Evolutionary conservation across 1,140 invertebrate species (phyloP).

Genomic region (Chrysomallon squamiferum): DNA sequence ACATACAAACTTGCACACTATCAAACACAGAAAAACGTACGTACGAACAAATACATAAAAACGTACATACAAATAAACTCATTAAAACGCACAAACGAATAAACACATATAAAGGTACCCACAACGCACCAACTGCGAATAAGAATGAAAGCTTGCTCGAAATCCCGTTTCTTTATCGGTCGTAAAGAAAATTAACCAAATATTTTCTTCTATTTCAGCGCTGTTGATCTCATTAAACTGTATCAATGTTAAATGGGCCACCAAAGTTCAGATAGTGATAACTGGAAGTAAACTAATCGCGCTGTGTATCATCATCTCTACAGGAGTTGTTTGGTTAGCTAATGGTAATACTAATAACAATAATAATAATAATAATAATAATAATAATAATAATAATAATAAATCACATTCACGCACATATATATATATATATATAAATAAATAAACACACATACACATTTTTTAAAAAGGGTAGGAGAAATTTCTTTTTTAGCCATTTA

Average conservation of each 20-base stretch:
- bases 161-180: no score
- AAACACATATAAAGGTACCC: no score
- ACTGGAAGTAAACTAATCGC: conserved; percentile 58
- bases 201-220: no score
- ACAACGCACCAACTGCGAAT: no score
- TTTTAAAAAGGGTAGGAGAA: background rate
- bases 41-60: no score
- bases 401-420: background rate
- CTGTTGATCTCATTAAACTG: conserved; percentile 58
- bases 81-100: no score
- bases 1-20: no score
- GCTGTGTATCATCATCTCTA: conserved; percentile 57
- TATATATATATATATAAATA: background rate
- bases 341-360: conserved; percentile 40
- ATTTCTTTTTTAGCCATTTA: background rate
- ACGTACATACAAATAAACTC: no score
- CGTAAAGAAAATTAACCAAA: no score
- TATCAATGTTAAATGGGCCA: conserved; percentile 57
- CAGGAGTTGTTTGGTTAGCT: conserved; percentile 55
- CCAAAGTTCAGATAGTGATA: conserved; percentile 59
- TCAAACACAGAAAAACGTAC: no score
- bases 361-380: background rate
- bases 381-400: background rate
- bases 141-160: no score
- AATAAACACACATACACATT: background rate